Evolutionary conservation across 2,113 vertebrate genomes (phyloP), one percentile per base, ranked within the genome.

Genomic region (Pholis gunnellus): DNA sequence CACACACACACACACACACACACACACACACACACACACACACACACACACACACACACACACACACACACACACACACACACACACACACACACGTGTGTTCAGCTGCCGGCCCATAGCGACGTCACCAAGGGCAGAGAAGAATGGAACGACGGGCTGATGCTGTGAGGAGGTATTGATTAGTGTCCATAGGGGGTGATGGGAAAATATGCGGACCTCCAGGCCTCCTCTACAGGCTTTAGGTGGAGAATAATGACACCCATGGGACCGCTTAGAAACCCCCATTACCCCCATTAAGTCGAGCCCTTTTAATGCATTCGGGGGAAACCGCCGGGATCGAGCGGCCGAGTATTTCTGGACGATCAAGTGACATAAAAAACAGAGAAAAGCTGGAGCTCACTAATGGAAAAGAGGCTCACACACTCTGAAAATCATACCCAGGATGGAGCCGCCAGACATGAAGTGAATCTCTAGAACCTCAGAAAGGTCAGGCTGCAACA

Each of bases 41-140:
- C 66, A 61, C 81, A 78, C 65, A 75, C 76, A 42, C 60, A 59
- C 65, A 68, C 82, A 64, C 63, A 74, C 82, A 61, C 75, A 83
- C 67, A 71, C 65, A 63, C 76, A 42, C 72, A 72, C 66, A 61
- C 81, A 78, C 65, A 75, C 76, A 42, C 60, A 59, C 65, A 68
- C 82, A 64, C 76, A 83, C 66, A 78, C 65, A 78, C 76, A 42
- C 60, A 69, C 64, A 25, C 34, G 73, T 64, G 81, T 81, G 40
- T 74, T 81, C 87, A 87, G 85, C 82, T 87, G 90, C 76, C 61
- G 72, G 61, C 78, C 46, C 31, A 61, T 57, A 40, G 44, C 44
- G 44, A 46, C 81, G 54, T 86, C 83, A 80, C 42, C 1, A 7
- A 61, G 22, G 86, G n/a, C 6, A 3, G 29, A 68, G 13, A 11